These are phyloP conservation scores for Eilema depressum DNA, from an alignment of 2,888 invertebrate species.

Conservation along the genomic window DNA sequence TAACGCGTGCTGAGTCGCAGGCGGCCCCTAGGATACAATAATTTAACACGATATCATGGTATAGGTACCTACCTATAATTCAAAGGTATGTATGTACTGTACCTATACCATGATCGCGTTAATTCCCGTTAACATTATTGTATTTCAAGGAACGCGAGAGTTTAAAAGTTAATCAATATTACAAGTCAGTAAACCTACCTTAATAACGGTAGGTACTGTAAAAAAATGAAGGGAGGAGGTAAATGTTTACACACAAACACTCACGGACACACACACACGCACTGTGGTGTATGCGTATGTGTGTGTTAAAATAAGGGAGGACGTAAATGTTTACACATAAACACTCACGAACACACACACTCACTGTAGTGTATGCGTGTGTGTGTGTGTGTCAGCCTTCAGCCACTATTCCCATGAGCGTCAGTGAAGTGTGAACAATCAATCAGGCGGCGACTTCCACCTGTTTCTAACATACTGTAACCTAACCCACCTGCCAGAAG, in stretches of 20 bases:
- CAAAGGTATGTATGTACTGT: too few relatives aligned
- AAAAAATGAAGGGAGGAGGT: background rate
- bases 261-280: background rate
- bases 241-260: background rate
- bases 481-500: conserved; percentile 14
- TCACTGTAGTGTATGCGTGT: background rate
- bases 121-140: too few relatives aligned
- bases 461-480: conserved; percentile 7
- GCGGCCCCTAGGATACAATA: too few relatives aligned
- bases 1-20: too few relatives aligned
- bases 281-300: background rate
- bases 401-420: conserved; percentile 11
- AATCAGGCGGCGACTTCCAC: conserved; percentile 11
- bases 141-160: too few relatives aligned
- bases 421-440: conserved; percentile 14
- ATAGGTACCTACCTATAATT: too few relatives aligned
- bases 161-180: too few relatives aligned
- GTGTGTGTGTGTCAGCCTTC: background rate
- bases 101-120: too few relatives aligned
- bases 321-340: background rate
- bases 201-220: background rate
- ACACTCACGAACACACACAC: background rate
- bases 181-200: too few relatives aligned
- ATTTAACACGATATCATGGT: too few relatives aligned
- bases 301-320: background rate